Base-by-base conservation (phyloP, 2,113 vertebrate species). In the Spheniscus mendiculus region DNA sequence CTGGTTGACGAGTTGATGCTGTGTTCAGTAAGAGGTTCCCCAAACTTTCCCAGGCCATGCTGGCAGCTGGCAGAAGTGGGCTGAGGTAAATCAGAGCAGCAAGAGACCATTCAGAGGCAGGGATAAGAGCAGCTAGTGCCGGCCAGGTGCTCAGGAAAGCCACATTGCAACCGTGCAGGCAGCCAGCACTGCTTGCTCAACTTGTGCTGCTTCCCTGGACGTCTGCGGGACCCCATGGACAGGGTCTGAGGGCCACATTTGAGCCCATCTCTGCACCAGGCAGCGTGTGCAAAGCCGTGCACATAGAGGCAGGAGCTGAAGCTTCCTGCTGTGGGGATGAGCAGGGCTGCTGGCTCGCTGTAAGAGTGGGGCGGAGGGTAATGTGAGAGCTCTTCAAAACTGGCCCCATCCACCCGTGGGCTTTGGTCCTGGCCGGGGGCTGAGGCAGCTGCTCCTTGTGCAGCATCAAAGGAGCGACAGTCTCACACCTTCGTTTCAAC, bases 81-180 rank as follows among this genome's bases (percentile, higher is more conserved):
- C 42, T 70, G 52, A 76, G 36, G 45, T 44, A 90, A 65, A 83
- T 42, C 52, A 50, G 45, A 70, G 56, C 62, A 52, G 52, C 13
- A 22, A 82, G 30, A 12, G 25, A 36, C 23, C 2, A 0, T 55
- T 49, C 3, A 1, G 52, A 50, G 52, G 27, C 47, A 77, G 40
- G 47, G 63, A 71, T 3, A 2, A 63, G 73, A 58, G 29, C 34
- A 80, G 29, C 1, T 1, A 74, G 36, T 3, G 2, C 65, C 1
- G 1, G 65, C 26, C 69, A 61, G 38, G 45, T 59, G 74, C 74
- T 82, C 1, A 1, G 71, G 16, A 87, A 83, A 78, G 59, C 10
- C 65, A 45, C 0, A 0, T 72, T 5, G 6, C 36, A 69, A 21
- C 38, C 2, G 0, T 0, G 0, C 47, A 69, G 65, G 30, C 59